Percentiles rank a stretch among this genome's conserved stretches.
These are phyloP conservation scores for Suricata suricatta DNA, from an alignment of 2,113 vertebrate species.

Conservation along the genomic window DNA sequence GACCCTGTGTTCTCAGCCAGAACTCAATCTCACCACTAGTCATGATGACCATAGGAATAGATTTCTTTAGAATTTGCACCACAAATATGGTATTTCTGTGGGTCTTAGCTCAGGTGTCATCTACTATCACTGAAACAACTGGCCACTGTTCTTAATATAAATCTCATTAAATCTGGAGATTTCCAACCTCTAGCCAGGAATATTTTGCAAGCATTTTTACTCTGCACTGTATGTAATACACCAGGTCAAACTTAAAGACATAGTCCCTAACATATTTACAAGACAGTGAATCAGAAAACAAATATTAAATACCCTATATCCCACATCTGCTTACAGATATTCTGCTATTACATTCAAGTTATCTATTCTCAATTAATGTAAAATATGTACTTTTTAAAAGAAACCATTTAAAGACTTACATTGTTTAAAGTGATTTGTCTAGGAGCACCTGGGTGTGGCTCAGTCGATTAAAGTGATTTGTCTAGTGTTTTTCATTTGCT, in stretches of 20 bases:
- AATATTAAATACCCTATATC: slow-evolving; percentile 15
- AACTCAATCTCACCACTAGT: not conserved
- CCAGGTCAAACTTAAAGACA: not conserved
- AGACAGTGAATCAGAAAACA: slow-evolving; percentile 37
- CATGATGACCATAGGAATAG: not conserved
- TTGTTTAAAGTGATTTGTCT: not conserved
- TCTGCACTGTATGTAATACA: not conserved
- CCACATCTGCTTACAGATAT: not conserved
- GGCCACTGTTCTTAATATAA: not conserved
- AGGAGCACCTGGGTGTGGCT: too few relatives aligned
- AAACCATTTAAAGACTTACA: not conserved
- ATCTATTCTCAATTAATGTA: not conserved
- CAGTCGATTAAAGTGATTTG: not conserved
- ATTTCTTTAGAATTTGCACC: not conserved
- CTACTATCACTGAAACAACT: not conserved
- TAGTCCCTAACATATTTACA: not conserved
- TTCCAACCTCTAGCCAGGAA: not conserved
- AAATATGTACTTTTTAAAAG: not conserved
- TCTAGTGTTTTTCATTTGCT: not conserved
- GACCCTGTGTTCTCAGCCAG: not conserved
- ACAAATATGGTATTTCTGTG: not conserved
- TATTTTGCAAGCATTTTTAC: not conserved
- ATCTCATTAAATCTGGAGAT: slow-evolving; percentile 9
- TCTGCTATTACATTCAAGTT: not conserved
- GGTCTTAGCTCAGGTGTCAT: not conserved